Conservation (phyloP, 2,888 invertebrate genomes). For the Osmoderma eremita region DNA sequence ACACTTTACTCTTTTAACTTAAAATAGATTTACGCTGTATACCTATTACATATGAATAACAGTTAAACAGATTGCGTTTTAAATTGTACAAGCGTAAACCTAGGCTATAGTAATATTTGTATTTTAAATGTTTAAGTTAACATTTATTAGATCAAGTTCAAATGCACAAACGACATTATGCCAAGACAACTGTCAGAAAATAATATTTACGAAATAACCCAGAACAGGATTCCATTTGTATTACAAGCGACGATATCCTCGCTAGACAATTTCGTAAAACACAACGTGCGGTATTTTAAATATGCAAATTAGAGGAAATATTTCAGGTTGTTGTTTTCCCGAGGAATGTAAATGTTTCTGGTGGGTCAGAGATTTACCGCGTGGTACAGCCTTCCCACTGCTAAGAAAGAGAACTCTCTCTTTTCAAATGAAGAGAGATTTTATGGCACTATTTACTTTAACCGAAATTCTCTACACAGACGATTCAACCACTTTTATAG, state of each 20-base stretch:
- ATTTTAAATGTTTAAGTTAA: too few species aligned
- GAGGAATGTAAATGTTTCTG: conserved; percentile 25
- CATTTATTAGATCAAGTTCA: too few species aligned
- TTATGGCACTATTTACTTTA: conserved; percentile 31
- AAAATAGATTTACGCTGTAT: too few species aligned
- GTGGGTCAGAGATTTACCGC: conserved; percentile 3
- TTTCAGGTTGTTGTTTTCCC: conserved; percentile 30
- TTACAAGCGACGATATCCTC: conserved; percentile 1
- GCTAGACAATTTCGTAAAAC: conserved; percentile 18
- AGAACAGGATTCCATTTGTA: background rate
- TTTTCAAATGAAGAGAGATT: conserved; percentile 12
- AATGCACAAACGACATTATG: too few species aligned
- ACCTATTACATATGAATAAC: too few species aligned
- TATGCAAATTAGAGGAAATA: conserved; percentile 36
- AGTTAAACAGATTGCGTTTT: too few species aligned
- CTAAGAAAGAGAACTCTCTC: background rate
- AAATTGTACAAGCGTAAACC: too few species aligned
- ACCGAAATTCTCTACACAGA: conserved; percentile 31
- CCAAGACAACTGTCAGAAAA: too few species aligned
- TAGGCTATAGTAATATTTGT: too few species aligned
- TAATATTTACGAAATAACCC: too few species aligned
- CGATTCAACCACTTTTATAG: background rate
- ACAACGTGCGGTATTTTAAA: conserved; percentile 27
- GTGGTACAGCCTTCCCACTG: background rate
- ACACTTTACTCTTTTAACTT: too few species aligned